These are phyloP conservation scores for Alloplasta piceator DNA, from an alignment of 2,888 invertebrate species.

Conservation along the genomic window DNA sequence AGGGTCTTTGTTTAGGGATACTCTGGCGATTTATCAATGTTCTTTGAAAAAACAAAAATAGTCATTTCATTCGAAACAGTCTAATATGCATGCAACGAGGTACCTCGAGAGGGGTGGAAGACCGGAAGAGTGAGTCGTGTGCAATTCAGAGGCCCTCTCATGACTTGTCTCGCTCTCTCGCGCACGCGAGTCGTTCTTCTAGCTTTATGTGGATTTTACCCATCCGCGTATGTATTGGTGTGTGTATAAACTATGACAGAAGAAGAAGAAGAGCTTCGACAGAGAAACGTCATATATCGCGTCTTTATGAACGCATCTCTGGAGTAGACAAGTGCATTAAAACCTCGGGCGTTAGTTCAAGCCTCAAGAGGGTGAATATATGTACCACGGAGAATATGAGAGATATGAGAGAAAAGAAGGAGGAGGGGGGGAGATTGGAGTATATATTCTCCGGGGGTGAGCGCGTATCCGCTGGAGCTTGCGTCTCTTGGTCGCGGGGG, in stretches of 20 bases:
- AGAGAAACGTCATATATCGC: slow-evolving; percentile 75
- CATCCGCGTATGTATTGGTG: slow-evolving; percentile 5
- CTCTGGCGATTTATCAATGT: no score
- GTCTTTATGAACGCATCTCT: slow-evolving; percentile 82
- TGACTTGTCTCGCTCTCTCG: slow-evolving; percentile 67
- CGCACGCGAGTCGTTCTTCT: slow-evolving; percentile 41
- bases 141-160: slow-evolving; percentile 57
- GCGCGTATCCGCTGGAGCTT: slow-evolving; percentile 40
- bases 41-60: no score
- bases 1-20: no score
- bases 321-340: slow-evolving; percentile 83
- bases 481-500: slow-evolving; percentile 37
- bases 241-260: slow-evolving; percentile 33
- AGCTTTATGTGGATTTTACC: neutral
- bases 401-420: slow-evolving; percentile 39
- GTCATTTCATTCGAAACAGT: no score
- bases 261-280: slow-evolving; percentile 73
- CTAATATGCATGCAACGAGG: slow-evolving; percentile 19
- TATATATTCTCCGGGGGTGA: slow-evolving; percentile 35
- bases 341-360: slow-evolving; percentile 83
- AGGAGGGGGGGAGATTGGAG: slow-evolving; percentile 44
- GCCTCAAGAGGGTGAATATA: slow-evolving; percentile 75
- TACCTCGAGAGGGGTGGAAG: slow-evolving; percentile 30
- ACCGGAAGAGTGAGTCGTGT: slow-evolving; percentile 60
- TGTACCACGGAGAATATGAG: slow-evolving; percentile 48